Conservation (phyloP, 2,113 vertebrate species). For the Eurypyga helias region DNA sequence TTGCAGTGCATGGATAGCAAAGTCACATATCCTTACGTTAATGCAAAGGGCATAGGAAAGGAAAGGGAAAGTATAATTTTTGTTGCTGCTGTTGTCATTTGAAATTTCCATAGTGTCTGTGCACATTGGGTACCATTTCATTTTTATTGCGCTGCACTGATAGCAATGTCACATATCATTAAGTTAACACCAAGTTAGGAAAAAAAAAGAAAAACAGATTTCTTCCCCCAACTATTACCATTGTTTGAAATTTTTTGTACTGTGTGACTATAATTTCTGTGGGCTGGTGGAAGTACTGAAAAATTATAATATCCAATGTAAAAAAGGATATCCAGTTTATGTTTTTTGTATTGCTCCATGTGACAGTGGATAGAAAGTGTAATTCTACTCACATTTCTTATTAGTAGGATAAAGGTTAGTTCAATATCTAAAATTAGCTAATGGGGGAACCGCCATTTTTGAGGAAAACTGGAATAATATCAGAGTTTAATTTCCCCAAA, state of each 20-base stretch:
- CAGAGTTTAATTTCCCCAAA: not conserved
- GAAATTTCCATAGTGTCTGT: constrained; percentile 70
- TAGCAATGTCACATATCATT: constrained; percentile 69
- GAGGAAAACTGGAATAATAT: not conserved
- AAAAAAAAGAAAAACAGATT: constrained; percentile 24
- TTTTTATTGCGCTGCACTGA: constrained; percentile 63
- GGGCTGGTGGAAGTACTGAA: not conserved
- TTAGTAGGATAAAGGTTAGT: not conserved
- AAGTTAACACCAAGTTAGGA: constrained; percentile 55
- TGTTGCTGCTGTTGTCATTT: constrained; percentile 65
- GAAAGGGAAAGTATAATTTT: constrained; percentile 68
- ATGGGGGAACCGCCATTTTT: not conserved
- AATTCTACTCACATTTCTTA: not conserved
- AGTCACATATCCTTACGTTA: constrained; percentile 60
- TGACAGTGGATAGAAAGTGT: not conserved
- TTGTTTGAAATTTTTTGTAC: constrained; percentile 25
- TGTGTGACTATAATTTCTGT: not conserved
- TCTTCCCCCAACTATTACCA: not conserved
- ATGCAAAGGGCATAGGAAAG: constrained; percentile 30
- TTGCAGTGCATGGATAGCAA: constrained; percentile 48
- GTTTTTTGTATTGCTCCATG: not conserved
- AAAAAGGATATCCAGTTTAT: not conserved
- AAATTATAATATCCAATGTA: not conserved
- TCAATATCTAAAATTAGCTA: not conserved
- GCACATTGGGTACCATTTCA: constrained; percentile 61